A percentile compares a stretch with the other conserved stretches of the same genome.
Evolutionary conservation across 2,797 vertebrate species (phyloP).

Genomic region (Acanthurus tractus): DNA sequence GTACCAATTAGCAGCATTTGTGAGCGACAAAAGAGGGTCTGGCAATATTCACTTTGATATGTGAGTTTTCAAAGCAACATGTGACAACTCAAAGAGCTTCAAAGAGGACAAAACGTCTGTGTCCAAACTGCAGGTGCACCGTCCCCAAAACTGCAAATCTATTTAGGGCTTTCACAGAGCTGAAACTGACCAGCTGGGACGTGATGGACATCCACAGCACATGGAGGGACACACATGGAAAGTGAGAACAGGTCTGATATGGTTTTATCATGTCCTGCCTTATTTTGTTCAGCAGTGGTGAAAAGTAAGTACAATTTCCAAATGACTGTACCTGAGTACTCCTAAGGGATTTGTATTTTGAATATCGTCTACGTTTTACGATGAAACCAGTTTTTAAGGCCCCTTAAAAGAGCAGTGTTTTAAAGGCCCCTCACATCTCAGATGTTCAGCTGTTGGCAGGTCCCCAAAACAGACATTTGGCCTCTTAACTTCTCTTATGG

Average conservation of each 20-base stretch:
- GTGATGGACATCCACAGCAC: slow-evolving; percentile 7
- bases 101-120: slow-evolving; percentile 53
- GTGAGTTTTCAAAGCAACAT: slow-evolving; percentile 39
- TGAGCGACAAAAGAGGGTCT: slow-evolving; percentile 12
- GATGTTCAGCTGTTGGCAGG: neutral
- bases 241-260: neutral
- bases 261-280: neutral
- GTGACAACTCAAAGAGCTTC: slow-evolving; percentile 44
- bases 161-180: slow-evolving; percentile 32
- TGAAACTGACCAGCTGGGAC: slow-evolving; percentile 49
- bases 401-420: neutral
- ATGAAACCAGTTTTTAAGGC: neutral
- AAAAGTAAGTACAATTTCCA: too few species aligned
- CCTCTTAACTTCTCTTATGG: neutral
- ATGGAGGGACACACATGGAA: slow-evolving; percentile 4
- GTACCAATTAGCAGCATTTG: slow-evolving; percentile 10
- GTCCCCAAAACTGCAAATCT: slow-evolving; percentile 30
- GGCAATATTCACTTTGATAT: slow-evolving; percentile 29
- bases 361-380: too few species aligned
- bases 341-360: too few species aligned
- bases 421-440: neutral
- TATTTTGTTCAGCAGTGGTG: neutral
- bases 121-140: slow-evolving; percentile 61
- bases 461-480: neutral
- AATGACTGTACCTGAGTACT: too few species aligned